Conservation (phyloP, 2,888 invertebrate genomes). For the Julus scanicus region DNA sequence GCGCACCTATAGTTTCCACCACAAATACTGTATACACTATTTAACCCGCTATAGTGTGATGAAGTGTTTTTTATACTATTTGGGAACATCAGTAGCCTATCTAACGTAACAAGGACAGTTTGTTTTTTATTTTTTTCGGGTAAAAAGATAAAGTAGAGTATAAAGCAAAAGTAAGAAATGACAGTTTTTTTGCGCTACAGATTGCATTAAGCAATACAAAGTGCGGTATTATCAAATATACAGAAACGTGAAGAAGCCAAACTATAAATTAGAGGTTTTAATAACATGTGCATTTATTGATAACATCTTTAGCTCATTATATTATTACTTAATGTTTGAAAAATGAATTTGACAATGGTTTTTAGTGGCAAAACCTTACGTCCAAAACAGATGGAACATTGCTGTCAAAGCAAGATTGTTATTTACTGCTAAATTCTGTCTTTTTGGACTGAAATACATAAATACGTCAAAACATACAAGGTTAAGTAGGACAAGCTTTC, state of each 20-base stretch:
- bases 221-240: too few relatives aligned
- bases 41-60: neutral
- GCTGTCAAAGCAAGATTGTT: neutral
- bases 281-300: too few relatives aligned
- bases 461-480: neutral
- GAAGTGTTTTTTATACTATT: neutral
- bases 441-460: neutral
- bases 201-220: neutral
- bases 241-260: too few relatives aligned
- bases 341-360: too few relatives aligned
- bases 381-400: neutral
- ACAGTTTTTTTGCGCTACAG: neutral
- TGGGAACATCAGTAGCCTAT: neutral
- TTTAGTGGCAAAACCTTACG: too few relatives aligned
- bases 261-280: too few relatives aligned
- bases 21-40: neutral
- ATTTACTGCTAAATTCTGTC: neutral
- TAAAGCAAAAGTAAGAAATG: neutral
- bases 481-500: neutral
- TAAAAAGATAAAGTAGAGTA: neutral
- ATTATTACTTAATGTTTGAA: too few relatives aligned
- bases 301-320: too few relatives aligned
- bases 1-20: neutral
- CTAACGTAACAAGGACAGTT: neutral
- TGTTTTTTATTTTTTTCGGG: neutral